phyloP scores from a whole-genome alignment of 2,113 vertebrate genomes.

The Cathartes aura region DNA sequence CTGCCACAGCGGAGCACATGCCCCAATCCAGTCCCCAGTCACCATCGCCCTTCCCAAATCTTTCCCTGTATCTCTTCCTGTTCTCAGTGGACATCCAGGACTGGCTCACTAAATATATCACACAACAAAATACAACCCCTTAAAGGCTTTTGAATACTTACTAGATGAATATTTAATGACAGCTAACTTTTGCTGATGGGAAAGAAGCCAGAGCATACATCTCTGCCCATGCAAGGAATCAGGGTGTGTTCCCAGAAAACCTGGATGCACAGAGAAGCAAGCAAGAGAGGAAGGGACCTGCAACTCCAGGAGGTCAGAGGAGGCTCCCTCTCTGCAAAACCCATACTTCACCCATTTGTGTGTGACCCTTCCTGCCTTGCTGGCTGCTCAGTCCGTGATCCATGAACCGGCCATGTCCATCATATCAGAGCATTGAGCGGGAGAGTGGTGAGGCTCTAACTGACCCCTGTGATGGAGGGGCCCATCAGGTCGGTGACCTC shows the following conservation, averaged over 20 bases:
- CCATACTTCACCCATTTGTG: background rate
- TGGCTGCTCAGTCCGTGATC: background rate
- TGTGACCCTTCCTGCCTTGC: background rate
- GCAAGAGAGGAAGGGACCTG: background rate
- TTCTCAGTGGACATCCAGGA: background rate
- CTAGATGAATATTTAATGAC: background rate
- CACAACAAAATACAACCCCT: background rate
- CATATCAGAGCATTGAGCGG: fast-evolving
- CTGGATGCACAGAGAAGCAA: background rate
- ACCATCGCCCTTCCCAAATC: background rate
- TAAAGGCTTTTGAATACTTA: background rate
- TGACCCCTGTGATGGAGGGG: background rate
- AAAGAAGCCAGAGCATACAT: background rate
- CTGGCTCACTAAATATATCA: background rate
- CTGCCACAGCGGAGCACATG: background rate
- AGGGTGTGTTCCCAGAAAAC: background rate
- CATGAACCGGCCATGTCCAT: fast-evolving
- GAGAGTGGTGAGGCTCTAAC: background rate
- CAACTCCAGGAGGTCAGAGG: background rate
- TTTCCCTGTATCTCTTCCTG: background rate
- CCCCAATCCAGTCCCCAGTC: background rate
- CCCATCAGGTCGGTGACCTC: background rate
- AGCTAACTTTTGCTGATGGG: background rate
- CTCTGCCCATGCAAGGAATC: background rate
- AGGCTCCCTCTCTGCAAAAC: background rate